A percentile compares a stretch with the other conserved stretches of the same genome.
Conservation (phyloP, 2,888 invertebrate genomes). For the Deilephila porcellus region DNA sequence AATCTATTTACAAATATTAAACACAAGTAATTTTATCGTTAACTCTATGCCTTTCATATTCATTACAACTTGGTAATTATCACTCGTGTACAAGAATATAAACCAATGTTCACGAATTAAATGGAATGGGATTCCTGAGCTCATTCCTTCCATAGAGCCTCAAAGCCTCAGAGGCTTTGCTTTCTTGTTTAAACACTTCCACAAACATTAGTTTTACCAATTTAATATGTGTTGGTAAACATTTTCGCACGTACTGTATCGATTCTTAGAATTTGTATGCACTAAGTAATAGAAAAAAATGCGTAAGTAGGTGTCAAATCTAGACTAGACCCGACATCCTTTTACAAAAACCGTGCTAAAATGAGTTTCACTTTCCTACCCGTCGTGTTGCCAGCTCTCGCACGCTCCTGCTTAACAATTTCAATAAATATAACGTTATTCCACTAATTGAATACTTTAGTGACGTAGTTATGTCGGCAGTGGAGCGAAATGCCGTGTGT, state of each 20-base stretch:
- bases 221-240: slow-evolving; percentile 10
- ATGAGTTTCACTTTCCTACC: slow-evolving; percentile 46
- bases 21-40: too few species aligned
- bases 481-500: slow-evolving; percentile 25
- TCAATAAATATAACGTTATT: slow-evolving; percentile 45
- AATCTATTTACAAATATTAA: too few species aligned
- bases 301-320: slow-evolving; percentile 30
- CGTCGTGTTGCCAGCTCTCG: slow-evolving; percentile 35
- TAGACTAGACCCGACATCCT: slow-evolving; percentile 28
- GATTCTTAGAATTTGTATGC: slow-evolving; percentile 20
- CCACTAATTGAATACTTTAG: slow-evolving; percentile 37
- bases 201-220: slow-evolving; percentile 2
- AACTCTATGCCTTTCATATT: too few species aligned
- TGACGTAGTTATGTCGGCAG: too few species aligned
- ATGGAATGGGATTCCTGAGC: too few species aligned
- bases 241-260: slow-evolving; percentile 23
- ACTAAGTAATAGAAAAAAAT: not conserved
- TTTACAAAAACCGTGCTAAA: slow-evolving; percentile 34
- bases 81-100: too few species aligned
- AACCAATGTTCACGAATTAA: too few species aligned
- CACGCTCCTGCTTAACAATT: slow-evolving; percentile 41
- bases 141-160: too few species aligned
- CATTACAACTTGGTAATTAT: too few species aligned
- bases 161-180: too few species aligned
- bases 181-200: not conserved